Percentiles rank a stretch among this genome's conserved stretches.
These are phyloP conservation scores for Neopipo cinnamomea DNA, from an alignment of 2,113 vertebrate species.

Conservation along the genomic window DNA sequence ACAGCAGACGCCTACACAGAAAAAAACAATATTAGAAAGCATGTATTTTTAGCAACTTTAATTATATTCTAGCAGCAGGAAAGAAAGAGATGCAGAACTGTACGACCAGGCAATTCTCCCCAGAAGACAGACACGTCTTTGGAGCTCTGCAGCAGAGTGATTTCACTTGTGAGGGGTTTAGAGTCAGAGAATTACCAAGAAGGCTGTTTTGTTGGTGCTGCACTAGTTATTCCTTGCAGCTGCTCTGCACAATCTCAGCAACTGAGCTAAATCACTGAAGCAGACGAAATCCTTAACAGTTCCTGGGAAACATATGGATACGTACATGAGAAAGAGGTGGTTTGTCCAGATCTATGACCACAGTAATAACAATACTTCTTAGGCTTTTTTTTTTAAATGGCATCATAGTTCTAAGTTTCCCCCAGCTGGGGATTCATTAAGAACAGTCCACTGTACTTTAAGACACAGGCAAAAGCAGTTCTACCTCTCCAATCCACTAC, in stretches of 20 bases:
- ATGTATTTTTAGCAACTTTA: conserved; percentile 55
- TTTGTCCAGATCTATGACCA: background rate
- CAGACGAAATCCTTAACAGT: background rate
- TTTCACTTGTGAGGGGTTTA: background rate
- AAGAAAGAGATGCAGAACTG: background rate
- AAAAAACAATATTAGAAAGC: conserved; percentile 16
- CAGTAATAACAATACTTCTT: background rate
- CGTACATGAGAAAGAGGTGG: rapidly evolving
- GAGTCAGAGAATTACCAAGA: background rate
- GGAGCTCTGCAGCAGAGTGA: background rate
- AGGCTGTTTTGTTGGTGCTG: background rate
- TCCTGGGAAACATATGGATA: background rate
- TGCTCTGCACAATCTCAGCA: background rate
- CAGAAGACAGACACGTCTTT: background rate
- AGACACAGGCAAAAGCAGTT: background rate
- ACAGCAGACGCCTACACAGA: background rate
- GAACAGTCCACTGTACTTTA: background rate
- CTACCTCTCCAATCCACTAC: background rate
- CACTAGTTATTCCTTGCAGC: background rate
- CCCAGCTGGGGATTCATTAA: background rate
- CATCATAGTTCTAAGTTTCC: background rate
- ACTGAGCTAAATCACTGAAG: background rate
- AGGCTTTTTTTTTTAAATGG: background rate
- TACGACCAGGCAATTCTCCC: background rate
- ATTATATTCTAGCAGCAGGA: conserved; percentile 54